Evolutionary conservation across 2,888 invertebrate species (phyloP).

Genomic region (Euplagia quadripunctaria): DNA sequence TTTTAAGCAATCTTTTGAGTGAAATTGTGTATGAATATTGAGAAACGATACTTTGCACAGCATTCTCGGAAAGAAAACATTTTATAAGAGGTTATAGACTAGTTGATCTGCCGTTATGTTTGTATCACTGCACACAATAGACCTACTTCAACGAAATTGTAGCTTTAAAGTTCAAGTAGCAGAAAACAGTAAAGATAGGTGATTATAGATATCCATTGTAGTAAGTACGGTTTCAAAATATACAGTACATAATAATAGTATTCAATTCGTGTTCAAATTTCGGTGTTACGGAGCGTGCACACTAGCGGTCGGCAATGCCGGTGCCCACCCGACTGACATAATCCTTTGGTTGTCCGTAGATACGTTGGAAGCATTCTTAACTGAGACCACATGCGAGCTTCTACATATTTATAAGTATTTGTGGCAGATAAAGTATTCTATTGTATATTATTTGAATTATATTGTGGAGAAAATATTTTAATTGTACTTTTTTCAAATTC

Average conservation of each 20-base stretch:
- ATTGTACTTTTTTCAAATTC: neutral
- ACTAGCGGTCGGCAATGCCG: neutral
- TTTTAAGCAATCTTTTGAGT: conserved; percentile 25
- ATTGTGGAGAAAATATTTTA: neutral
- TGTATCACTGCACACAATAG: neutral
- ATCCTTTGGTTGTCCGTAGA: conserved; percentile 19
- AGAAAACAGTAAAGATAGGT: neutral
- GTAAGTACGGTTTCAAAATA: conserved; percentile 8
- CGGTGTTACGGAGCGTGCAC: neutral
- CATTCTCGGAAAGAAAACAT: neutral
- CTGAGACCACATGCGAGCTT: conserved; percentile 11
- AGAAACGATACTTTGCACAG: neutral
- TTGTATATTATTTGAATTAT: neutral
- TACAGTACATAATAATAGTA: neutral
- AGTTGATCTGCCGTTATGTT: neutral
- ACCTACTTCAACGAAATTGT: neutral
- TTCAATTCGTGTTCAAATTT: conserved; percentile 3
- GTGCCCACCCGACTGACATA: conserved; percentile 21
- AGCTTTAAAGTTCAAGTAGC: neutral
- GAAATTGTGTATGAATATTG: conserved; percentile 20
- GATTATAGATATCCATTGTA: neutral
- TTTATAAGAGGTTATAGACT: neutral
- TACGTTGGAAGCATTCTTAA: conserved; percentile 16
- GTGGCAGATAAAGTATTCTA: neutral
- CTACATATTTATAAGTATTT: conserved; percentile 10